Evolutionary conservation across 2,113 vertebrate genomes (phyloP).

Genomic region (Pyxicephalus adspersus): DNA sequence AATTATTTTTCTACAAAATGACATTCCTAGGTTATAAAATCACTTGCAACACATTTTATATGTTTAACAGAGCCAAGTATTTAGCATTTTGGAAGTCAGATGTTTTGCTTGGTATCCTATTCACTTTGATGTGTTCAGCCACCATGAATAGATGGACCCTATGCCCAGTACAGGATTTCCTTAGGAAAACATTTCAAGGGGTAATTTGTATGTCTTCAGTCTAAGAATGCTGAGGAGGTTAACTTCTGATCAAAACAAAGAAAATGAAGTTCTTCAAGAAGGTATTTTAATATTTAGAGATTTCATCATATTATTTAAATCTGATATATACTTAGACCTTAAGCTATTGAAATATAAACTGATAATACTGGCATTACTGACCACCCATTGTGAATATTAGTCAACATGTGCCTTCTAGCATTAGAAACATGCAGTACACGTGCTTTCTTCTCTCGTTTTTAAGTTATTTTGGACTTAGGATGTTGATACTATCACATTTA

Average conservation of each 20-base stretch:
- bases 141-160: conserved; percentile 27
- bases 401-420: neutral
- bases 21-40: conserved; percentile 5
- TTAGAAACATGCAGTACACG: neutral
- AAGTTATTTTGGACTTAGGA: neutral
- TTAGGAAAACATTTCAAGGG: conserved; percentile 36
- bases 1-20: neutral
- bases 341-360: conserved; percentile 27
- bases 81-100: conserved; percentile 3
- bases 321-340: conserved; percentile 1
- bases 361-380: conserved; percentile 14
- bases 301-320: conserved; percentile 34
- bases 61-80: neutral
- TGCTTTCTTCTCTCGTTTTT: neutral
- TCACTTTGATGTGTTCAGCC: conserved; percentile 30
- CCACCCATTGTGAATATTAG: conserved; percentile 19
- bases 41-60: conserved; percentile 2
- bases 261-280: neutral
- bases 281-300: conserved; percentile 20
- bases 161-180: conserved; percentile 44
- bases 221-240: conserved; percentile 31
- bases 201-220: conserved; percentile 39
- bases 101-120: conserved; percentile 21
- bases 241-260: conserved; percentile 29
- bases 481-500: too few relatives aligned